Evolutionary conservation across 2,888 invertebrate genomes (phyloP).

Genomic region (Coecobrya sp.): DNA sequence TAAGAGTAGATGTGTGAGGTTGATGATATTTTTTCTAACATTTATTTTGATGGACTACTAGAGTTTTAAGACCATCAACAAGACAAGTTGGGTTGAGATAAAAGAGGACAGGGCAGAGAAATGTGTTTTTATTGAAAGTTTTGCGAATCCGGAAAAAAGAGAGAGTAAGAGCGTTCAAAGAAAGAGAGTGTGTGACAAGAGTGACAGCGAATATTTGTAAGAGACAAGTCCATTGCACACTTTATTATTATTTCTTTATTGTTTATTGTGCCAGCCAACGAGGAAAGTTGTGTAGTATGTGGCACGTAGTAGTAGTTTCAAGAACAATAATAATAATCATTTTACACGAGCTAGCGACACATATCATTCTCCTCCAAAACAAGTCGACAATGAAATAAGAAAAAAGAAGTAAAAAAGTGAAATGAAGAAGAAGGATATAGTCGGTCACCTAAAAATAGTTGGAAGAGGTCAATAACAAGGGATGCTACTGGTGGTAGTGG

Average conservation of each 20-base stretch:
- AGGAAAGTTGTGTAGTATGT: slow-evolving; percentile 27
- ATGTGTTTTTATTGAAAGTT: not conserved
- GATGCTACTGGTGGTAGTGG: not conserved
- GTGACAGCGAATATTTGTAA: not conserved
- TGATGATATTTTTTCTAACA: slow-evolving; percentile 65
- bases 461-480: not conserved
- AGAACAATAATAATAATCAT: slow-evolving; percentile 42
- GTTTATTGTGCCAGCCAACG: slow-evolving; percentile 42
- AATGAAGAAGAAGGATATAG: not conserved
- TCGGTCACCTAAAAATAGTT: not conserved
- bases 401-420: not conserved
- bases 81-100: not conserved
- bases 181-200: not conserved
- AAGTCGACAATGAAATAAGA: not conserved
- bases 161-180: not conserved
- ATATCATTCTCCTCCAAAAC: not conserved
- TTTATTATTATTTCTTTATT: not conserved
- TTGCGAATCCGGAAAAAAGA: not conserved
- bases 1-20: not conserved
- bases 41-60: not conserved
- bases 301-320: not conserved
- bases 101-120: not conserved
- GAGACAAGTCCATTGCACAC: not conserved
- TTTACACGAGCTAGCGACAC: slow-evolving; percentile 34
- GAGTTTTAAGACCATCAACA: not conserved